phyloP scores from a whole-genome alignment of 2,888 invertebrate genomes.

The Nomada fucata region DNA sequence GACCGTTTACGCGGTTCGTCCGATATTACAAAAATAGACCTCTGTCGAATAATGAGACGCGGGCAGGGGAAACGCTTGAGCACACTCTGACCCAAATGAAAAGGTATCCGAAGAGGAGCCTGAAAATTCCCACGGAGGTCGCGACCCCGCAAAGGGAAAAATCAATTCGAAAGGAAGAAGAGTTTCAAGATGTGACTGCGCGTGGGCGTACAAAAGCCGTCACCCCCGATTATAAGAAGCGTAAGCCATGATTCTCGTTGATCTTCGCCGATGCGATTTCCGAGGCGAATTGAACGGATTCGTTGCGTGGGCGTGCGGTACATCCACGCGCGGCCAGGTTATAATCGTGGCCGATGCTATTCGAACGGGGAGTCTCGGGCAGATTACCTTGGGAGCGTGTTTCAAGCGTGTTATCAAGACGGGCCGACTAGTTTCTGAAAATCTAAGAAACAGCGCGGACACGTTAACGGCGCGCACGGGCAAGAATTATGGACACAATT shows the following conservation, averaged over 20 bases:
- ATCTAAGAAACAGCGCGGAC: slow-evolving; percentile 12
- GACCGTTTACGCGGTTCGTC: too few relatives aligned
- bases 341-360: slow-evolving; percentile 41
- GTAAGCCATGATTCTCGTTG: slow-evolving; percentile 22
- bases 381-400: slow-evolving; percentile 44
- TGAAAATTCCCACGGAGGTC: background rate
- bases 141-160: background rate
- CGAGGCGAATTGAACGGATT: slow-evolving; percentile 20
- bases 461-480: slow-evolving; percentile 13
- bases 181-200: slow-evolving; percentile 9
- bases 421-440: slow-evolving; percentile 28
- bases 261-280: slow-evolving; percentile 31
- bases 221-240: slow-evolving; percentile 16
- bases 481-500: slow-evolving; percentile 32
- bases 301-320: slow-evolving; percentile 49
- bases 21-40: too few relatives aligned
- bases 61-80: too few relatives aligned
- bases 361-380: slow-evolving; percentile 25
- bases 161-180: background rate
- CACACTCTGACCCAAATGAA: too few relatives aligned
- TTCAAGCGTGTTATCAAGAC: slow-evolving; percentile 47
- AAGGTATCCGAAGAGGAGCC: too few relatives aligned
- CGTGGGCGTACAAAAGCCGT: slow-evolving; percentile 11
- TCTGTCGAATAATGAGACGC: too few relatives aligned
- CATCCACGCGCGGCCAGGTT: slow-evolving; percentile 41